Evolutionary conservation across 2,888 invertebrate genomes (phyloP), one percentile per base, ranked within the genome.

Genomic region (Phaedon cochleariae): DNA sequence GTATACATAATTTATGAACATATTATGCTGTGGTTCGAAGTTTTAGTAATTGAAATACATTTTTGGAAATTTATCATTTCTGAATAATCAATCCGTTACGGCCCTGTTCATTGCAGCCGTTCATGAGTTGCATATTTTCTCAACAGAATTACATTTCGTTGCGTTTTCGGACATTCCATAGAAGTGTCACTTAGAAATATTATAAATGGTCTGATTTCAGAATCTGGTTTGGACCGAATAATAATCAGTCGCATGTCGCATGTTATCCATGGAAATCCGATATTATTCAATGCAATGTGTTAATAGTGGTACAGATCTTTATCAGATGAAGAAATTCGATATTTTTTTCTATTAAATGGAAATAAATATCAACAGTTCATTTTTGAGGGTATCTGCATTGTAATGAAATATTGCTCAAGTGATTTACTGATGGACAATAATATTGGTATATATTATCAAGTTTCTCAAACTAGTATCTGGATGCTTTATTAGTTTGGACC

Each of bases 171-270:
- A 80, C 81, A 79, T 74, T 77, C 76, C 77, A 80, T 80, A 74
- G 78, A 81, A 77, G 76, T 80, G 82, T 82, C 82, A 82, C 79
- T 82, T 81, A 81, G 76, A 75, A 80, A 81, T 82, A 82, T 82
- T 82, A 82, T 82, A 82, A 82, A 82, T 82, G 81, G 74, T 79
- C 75, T 75, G 79, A 80, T 81, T 81, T 15, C 12, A 15, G 15
- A 41, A 41, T 41, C 78, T 76, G 74, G 77, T 72, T 71, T 67
- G 73, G 65, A 67, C 70, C 73, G 74, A 78, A 78, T 73, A 72
- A 76, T 77, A 71, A 76, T 76, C 77, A 76, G 68, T n/a, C n/a
- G n/a, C n/a, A n/a, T 73, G 73, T 64, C 72, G 70, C 62, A 76
- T 67, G 72, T 72, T 63, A 72, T 69, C 62, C 75, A 72, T 72